A percentile compares a stretch with the other conserved stretches of the same genome.
These are phyloP conservation scores for Epirrhoe tristata DNA, from an alignment of 2,888 invertebrate species.

Conservation along the genomic window DNA sequence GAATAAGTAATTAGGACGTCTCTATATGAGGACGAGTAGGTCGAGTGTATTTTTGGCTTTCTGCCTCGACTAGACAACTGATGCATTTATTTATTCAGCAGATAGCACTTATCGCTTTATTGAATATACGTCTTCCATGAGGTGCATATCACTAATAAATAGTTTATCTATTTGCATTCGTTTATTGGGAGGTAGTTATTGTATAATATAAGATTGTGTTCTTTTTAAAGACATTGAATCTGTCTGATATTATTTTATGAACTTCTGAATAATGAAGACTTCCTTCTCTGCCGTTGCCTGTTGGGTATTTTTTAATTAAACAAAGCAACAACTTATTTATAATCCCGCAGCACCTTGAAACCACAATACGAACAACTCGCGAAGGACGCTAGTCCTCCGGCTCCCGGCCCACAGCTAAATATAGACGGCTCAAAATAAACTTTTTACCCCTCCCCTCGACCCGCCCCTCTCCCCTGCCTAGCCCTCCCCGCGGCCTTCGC, in stretches of 20 bases:
- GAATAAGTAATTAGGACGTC: slow-evolving; percentile 24
- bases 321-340: slow-evolving; percentile 16
- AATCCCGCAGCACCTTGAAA: slow-evolving; percentile 21
- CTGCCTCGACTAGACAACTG: slow-evolving; percentile 33
- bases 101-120: not conserved
- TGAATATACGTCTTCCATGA: not conserved
- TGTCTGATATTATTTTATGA: not conserved
- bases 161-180: too few relatives aligned
- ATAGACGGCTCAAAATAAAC: slow-evolving; percentile 71
- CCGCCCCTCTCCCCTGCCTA: slow-evolving; percentile 24
- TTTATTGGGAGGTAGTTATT: too few relatives aligned
- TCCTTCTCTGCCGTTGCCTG: not conserved
- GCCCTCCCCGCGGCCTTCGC: slow-evolving; percentile 30
- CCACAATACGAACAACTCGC: slow-evolving; percentile 13
- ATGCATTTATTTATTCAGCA: slow-evolving; percentile 14
- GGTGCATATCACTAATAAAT: too few relatives aligned
- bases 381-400: slow-evolving; percentile 50
- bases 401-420: slow-evolving; percentile 71
- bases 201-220: too few relatives aligned
- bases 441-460: slow-evolving; percentile 27
- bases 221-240: not conserved
- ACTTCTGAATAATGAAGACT: not conserved
- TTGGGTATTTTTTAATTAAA: not conserved
- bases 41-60: slow-evolving; percentile 40
- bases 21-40: slow-evolving; percentile 34